Conservation (phyloP, 1,140 invertebrate genomes). For the Hyposmocoma kahamanoa region DNA sequence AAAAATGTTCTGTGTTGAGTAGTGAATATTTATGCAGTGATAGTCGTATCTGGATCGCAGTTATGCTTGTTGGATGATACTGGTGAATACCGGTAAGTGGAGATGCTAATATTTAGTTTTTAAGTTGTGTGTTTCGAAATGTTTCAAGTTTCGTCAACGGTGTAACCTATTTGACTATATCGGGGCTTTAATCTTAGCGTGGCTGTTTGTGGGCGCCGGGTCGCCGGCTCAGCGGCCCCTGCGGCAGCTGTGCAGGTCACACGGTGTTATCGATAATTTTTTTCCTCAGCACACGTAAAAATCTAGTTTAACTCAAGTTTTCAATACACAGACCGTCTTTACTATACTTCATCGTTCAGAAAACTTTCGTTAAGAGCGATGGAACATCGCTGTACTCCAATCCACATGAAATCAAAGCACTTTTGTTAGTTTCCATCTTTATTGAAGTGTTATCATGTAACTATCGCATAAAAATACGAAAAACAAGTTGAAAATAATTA, state of each 20-base stretch:
- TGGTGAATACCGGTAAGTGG: conserved; percentile 53
- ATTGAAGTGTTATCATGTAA: too few species aligned
- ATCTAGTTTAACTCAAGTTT: too few species aligned
- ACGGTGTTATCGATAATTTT: conserved; percentile 18
- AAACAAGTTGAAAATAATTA: too few species aligned
- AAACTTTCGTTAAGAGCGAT: too few species aligned
- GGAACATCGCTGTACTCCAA: too few species aligned
- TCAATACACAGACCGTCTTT: too few species aligned
- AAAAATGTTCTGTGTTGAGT: conserved; percentile 66
- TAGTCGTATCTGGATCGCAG: conserved; percentile 51
- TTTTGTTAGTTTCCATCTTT: too few species aligned
- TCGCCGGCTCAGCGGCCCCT: conserved; percentile 27
- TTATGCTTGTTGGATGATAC: conserved; percentile 68
- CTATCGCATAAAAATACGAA: too few species aligned
- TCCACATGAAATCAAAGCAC: too few species aligned
- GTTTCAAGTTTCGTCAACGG: conserved; percentile 11
- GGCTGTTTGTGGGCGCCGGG: conserved; percentile 48
- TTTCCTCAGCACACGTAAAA: too few species aligned
- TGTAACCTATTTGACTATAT: conserved; percentile 65
- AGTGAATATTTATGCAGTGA: conserved; percentile 70
- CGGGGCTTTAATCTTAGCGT: conserved; percentile 48
- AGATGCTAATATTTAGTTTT: conserved; percentile 19
- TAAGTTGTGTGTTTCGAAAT: conserved; percentile 12
- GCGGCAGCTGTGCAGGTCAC: conserved; percentile 53
- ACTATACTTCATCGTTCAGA: too few species aligned